Conservation (phyloP, 2,888 invertebrate genomes). For the Drosophila mercatorum region DNA sequence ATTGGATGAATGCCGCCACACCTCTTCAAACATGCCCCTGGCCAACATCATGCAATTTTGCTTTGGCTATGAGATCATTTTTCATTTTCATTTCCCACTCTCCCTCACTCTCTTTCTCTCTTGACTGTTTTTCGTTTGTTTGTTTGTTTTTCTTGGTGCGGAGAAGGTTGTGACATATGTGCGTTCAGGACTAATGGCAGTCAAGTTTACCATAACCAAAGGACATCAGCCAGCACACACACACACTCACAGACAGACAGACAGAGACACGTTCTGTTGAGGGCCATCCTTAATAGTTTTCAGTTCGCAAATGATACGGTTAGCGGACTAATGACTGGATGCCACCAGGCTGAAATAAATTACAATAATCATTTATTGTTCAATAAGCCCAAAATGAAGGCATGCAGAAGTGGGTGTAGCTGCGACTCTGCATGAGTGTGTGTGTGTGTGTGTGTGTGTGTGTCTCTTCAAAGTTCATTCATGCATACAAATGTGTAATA, state of each 20-base stretch:
- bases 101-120: not conserved
- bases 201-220: constrained; percentile 49
- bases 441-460: not conserved
- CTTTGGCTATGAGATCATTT: constrained; percentile 68
- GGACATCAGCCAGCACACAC: constrained; percentile 24
- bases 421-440: not conserved
- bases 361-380: constrained; percentile 54
- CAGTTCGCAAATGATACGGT: constrained; percentile 47
- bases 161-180: constrained; percentile 65
- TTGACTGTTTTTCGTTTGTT: constrained; percentile 12
- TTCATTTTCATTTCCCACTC: constrained; percentile 62
- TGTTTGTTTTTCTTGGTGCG: constrained; percentile 42
- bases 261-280: not conserved
- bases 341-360: constrained; percentile 46
- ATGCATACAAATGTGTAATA: constrained; percentile 10
- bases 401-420: constrained; percentile 10
- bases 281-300: constrained; percentile 64
- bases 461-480: not conserved
- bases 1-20: constrained; percentile 66
- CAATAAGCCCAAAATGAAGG: constrained; percentile 36
- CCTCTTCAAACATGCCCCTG: constrained; percentile 52
- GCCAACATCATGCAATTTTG: constrained; percentile 52
- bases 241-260: not conserved
- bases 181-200: constrained; percentile 54
- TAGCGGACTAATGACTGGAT: constrained; percentile 49